Base-by-base conservation (phyloP, 2,113 vertebrate genomes). In the Puffinus mauretanicus region DNA sequence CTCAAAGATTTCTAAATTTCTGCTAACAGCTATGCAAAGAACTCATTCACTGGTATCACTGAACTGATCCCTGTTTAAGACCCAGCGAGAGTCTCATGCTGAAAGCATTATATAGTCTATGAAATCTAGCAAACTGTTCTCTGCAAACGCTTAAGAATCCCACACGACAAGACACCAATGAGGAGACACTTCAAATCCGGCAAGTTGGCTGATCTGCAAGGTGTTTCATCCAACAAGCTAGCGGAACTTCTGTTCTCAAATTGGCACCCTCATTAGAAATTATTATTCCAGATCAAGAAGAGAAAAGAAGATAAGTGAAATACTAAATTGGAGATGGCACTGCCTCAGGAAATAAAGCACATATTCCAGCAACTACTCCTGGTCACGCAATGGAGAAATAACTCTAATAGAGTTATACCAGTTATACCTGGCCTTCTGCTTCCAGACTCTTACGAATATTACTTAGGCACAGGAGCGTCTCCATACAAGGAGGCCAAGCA, bases 21-120 rank as follows among this genome's bases (percentile, higher is more conserved):
- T 69, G 52, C 27, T 38, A 55, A 6, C 4, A 4, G 18, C 36
- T 44, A 38, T 6, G 46, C 55, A 60, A 58, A 88, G 21, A 52
- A 22, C 60, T 57, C 24, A 9, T 6, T 42, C 2, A 5, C 46
- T n/a, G 65, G 4, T 24, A 29, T 13, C 22, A 4, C 78, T 8
- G 57, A n/a, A 17, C 42, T 4, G 26, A 49, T 6, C 27, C 11
- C 21, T 10, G 6, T 4, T 19, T 49, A 32, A 4, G 2, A 38
- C 16, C 13, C 42, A 32, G 17, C 0, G 0, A 32, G 47, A 55
- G 5, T 2, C 38, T 19, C 13, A 9, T 27, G 51, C 44, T 17
- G 46, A 20, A 60, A 47, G 40, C 13, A n/a, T 3, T 1, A 2
- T 6, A 5, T 0, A 3, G 13, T 1, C n/a, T 13, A 2, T 0